Evolutionary conservation across 2,888 invertebrate species (phyloP), one percentile per base, ranked within the genome.

Genomic region (Callyntrura sp.): DNA sequence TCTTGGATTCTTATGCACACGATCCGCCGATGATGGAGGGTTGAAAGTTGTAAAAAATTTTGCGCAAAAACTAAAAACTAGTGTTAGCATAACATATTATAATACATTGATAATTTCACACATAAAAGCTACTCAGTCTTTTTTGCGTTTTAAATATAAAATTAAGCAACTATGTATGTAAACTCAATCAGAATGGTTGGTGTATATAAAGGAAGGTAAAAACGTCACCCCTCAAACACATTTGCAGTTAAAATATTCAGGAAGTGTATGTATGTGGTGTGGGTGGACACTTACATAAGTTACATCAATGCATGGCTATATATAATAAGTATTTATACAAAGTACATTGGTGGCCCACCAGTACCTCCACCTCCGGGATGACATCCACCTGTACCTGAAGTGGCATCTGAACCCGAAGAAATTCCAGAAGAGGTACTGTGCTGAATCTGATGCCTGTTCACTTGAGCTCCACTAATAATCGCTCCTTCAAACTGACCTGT

Each of bases 371-470:
- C 62, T 48, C 25, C 62, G 6, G 87, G 87, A 70, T 81, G 88
- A 85, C 90, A 85, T 43, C 88, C 87, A 14, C 89, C 90, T 70
- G 85, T 90, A 6, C 84, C 85, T 5, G 90, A 89, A 5, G 92
- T 92, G 14, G 90, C 85, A 65, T 92, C 92, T 3, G 91, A 91
- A 4, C 86, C 91, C 0, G 92, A 92, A 11, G 91, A 91, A 51
- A 92, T 88, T n/a, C 92, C 92, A 62, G 90, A 90, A 11, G 90
- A 90, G 11, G 91, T 91, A 76, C 90, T 90, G 60, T 91, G 85
- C 68, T 92, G 92, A 25, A 89, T 73, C 48, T 90, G 85, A 76
- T 92, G 92, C 23, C 83, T 35, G 48, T 88, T 85, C n/a, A 84
- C 76, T 28, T 90, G 76, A 85, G 55, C 79, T 14, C 83, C 83